Base-by-base conservation (phyloP, 2,888 invertebrate genomes). In the Caenorhabditis macrosperma region DNA sequence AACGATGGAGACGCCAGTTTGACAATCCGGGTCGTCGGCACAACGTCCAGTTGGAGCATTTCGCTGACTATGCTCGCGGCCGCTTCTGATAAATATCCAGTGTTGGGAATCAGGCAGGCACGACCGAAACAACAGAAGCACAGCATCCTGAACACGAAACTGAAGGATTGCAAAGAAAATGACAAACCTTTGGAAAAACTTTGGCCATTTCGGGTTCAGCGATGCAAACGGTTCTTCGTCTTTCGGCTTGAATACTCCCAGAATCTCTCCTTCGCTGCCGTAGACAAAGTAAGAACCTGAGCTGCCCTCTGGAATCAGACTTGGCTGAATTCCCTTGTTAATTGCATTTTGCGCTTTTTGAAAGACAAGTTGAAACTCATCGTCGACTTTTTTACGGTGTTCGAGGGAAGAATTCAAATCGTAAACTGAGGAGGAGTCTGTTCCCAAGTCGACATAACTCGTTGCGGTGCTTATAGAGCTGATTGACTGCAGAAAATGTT, bases 221-320 rank as follows among this genome's bases (percentile, higher is more conserved):
- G 96, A 93, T 10, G 98, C 98, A 91, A 98, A 99, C 0, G 99
- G 99, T 91, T 99, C 99, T 91, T 99, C 99, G 92, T 99, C 97
- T 92, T 98, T 99, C 1, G 99, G 99, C 91, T 99, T 99, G 92
- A 97, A 99, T 38, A 99, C 98, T 66, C 95, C 97, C 89, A 98
- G 94, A 87, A 94, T 94, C 94, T 78, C 92, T 84, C 90, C 90
- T 30, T 94, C 93, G 69, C 94, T 93, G 92, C 96, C 96, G 92
- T 96, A 97, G 75, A 97, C 97, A 93, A 99, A 99, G 92, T 99
- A 99, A 86, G 97, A 97, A 20, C 99, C 87, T 1, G 87, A 88
- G 64, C 84, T 85, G 12, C 88, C 88, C 28, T 82, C 86, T 1
- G 86, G 81, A 17, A 88, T 88, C 52, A 88, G 76, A 30, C 82